These are phyloP conservation scores for Hiodon alosoides DNA, from an alignment of 2,113 vertebrate genomes.

Conservation along the genomic window DNA sequence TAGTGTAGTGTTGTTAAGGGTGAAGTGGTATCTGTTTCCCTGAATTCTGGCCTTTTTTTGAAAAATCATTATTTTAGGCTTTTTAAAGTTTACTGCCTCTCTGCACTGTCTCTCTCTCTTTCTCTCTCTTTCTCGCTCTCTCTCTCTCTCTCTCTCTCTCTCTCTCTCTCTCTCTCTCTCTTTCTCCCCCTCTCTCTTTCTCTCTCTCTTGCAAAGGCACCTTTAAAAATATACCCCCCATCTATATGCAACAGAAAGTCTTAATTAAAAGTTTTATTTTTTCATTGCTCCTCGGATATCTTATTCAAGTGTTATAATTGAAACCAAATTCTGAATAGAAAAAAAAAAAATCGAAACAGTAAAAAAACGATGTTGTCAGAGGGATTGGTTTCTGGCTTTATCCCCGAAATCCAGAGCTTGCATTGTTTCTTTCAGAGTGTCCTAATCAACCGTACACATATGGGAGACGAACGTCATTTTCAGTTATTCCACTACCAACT, in stretches of 20 bases:
- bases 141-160: too few species aligned
- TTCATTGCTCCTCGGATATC: conserved; percentile 46
- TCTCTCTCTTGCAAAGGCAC: conserved; percentile 19
- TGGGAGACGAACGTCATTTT: conserved; percentile 53
- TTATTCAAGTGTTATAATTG: conserved; percentile 48
- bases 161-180: too few species aligned
- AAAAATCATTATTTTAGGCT: too few species aligned
- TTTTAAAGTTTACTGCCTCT: too few species aligned
- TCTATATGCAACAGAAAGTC: conserved; percentile 33
- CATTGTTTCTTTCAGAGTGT: conserved; percentile 51
- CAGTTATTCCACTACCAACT: conserved; percentile 39
- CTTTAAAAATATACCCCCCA: conserved; percentile 26
- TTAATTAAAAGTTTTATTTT: conserved; percentile 56
- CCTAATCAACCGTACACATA: conserved; percentile 52
- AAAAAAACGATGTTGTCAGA: conserved; percentile 43
- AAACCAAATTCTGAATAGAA: conserved; percentile 39
- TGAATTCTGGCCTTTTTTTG: too few species aligned
- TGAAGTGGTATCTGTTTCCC: too few species aligned
- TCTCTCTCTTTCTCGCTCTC: too few species aligned
- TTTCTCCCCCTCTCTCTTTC: too few species aligned
- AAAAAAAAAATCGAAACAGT: conserved; percentile 33
- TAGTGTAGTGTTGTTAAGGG: too few species aligned
- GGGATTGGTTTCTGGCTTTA: conserved; percentile 44
- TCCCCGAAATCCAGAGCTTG: conserved; percentile 55
- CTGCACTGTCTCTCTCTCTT: too few species aligned